Base-by-base conservation (phyloP, 1,140 invertebrate species). In the Chrysoperla carnea region DNA sequence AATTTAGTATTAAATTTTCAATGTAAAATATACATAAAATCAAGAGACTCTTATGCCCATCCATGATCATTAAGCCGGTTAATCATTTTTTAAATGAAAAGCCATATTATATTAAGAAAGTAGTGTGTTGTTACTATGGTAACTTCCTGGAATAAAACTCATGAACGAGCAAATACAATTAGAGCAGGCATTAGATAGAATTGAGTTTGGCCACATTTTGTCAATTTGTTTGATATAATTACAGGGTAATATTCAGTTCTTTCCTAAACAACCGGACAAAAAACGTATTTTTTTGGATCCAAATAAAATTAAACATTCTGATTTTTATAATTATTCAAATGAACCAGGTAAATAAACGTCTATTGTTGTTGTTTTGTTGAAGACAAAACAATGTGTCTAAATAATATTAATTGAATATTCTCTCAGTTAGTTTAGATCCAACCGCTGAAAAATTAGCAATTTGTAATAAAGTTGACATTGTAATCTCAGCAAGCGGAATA, bases 401-500 rank as follows among this genome's bases (percentile, higher is more conserved):
- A n/a, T 23, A 23, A 23, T 39, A 29, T 39, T 33, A 13, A 39
- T n/a, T n/a, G n/a, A 39, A 7, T 39, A 44, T 37, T 33, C 28
- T 57, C 58, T 47, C 49, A 52, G 62, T 64, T 27, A 63, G 56
- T 47, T 44, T 59, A 39, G 65, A 68, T 54, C 11, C 9, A 40
- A 58, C 61, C 50, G 63, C 63, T 48, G 48, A 59, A 37, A 47
- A 50, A 23, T 48, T 66, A 9, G 52, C 60, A n/a, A 41, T 59
- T 38, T 15, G 41, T 14, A 36, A 59, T 44, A 47, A 57, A 23
- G 58, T 56, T 8, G 57, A 67, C 50, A 44, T 67, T 17, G 62
- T 67, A n/a, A 66, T 68, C 39, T 67, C 66, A 7, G 57, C 59
- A 1, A 64, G 59, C 48, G 60, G 60, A 27, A 50, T 69, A 23